These are phyloP conservation scores for Notospermus geniculatus DNA, from an alignment of 1,140 invertebrate species.

Conservation along the genomic window DNA sequence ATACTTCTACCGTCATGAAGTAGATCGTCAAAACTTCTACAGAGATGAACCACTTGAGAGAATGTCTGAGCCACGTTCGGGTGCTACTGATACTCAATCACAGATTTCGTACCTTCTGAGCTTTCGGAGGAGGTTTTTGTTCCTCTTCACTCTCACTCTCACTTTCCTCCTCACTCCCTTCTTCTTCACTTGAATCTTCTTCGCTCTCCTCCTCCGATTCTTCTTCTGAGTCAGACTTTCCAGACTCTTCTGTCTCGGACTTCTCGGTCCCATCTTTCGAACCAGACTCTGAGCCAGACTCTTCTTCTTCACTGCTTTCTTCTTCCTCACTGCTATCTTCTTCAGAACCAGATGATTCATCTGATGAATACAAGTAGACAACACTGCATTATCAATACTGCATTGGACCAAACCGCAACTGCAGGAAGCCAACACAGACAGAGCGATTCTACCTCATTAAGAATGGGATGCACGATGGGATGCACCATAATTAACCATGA, in stretches of 20 bases:
- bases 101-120: too few relatives aligned
- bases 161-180: conserved; percentile 33
- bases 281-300: conserved; percentile 8
- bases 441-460: neutral
- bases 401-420: neutral
- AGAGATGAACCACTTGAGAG: too few relatives aligned
- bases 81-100: too few relatives aligned
- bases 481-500: neutral
- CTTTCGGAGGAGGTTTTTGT: conserved; percentile 7
- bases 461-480: neutral
- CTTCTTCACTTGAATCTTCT: conserved; percentile 46
- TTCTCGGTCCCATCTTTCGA: neutral
- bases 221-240: conserved; percentile 1
- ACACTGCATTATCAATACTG: too few relatives aligned
- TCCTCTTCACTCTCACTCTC: conserved; percentile 27
- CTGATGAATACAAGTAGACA: conserved; percentile 15
- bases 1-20: too few relatives aligned
- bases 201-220: conserved; percentile 29
- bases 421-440: neutral
- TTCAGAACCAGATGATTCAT: conserved; percentile 18
- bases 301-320: conserved; percentile 21
- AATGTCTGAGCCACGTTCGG: too few relatives aligned
- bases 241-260: neutral
- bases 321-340: conserved; percentile 30
- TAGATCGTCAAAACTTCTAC: too few relatives aligned